These are phyloP conservation scores for Eucriotettix oculatus DNA, from an alignment of 2,888 invertebrate genomes.

Conservation along the genomic window DNA sequence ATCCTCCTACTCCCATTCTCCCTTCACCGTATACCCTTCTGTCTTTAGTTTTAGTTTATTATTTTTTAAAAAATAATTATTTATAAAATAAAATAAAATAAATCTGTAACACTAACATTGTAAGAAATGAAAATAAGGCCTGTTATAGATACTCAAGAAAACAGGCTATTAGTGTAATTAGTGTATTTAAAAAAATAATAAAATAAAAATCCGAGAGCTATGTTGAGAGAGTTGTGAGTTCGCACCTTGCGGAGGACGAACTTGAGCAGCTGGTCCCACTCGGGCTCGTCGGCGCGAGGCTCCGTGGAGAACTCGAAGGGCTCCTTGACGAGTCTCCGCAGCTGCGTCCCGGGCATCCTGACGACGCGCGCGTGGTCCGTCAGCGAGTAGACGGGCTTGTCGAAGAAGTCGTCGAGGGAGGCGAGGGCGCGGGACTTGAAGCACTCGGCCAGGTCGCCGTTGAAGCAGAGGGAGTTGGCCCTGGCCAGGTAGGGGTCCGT, in stretches of 20 bases:
- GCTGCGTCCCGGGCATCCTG: constrained; percentile 48
- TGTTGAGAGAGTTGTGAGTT: no score
- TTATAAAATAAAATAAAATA: no score
- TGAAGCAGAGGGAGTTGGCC: constrained; percentile 55
- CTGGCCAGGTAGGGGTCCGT: constrained; percentile 63
- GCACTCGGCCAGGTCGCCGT: constrained; percentile 69
- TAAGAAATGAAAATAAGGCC: no score
- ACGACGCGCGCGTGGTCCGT: constrained; percentile 56
- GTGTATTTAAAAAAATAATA: no score
- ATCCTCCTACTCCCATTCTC: no score
- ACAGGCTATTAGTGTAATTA: no score
- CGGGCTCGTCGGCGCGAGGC: constrained; percentile 53
- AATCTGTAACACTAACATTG: no score
- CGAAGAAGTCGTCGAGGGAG: constrained; percentile 64
- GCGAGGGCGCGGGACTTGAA: constrained; percentile 65
- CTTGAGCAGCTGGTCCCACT: constrained; percentile 68
- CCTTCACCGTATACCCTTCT: no score
- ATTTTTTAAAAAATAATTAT: no score
- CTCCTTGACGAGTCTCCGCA: constrained; percentile 49
- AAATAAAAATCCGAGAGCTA: no score
- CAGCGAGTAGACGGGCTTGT: constrained; percentile 37
- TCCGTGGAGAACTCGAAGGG: constrained; percentile 56
- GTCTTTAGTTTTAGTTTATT: no score
- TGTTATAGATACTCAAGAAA: no score
- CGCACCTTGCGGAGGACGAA: constrained; percentile 47